Percentiles rank a stretch among this genome's conserved stretches.
Conservation (phyloP, 2,113 vertebrate species). For the Nestor notabilis region DNA sequence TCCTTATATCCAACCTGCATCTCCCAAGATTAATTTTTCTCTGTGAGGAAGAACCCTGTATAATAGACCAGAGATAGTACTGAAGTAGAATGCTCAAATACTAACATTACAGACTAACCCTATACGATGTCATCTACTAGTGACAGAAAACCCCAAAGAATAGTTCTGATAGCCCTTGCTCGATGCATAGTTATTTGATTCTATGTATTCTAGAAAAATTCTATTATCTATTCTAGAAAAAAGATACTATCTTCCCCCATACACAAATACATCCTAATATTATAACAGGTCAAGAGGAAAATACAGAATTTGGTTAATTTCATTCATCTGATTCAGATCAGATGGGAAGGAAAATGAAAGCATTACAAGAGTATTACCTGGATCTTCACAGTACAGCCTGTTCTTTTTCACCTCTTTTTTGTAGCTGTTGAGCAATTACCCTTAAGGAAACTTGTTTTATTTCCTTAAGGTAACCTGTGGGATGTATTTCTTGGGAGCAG, state of each 20-base stretch:
- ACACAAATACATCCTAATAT: background rate
- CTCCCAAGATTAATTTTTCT: background rate
- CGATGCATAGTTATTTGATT: background rate
- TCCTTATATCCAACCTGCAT: background rate
- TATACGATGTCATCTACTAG: background rate
- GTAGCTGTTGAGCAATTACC: background rate
- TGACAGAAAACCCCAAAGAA: background rate
- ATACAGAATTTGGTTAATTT: background rate
- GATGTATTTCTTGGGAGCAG: background rate
- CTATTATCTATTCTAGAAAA: no score
- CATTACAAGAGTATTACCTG: rapidly evolving
- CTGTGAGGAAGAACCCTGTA: background rate
- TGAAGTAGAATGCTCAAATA: background rate
- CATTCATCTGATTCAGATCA: background rate
- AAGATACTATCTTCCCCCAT: background rate
- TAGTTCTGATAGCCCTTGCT: background rate
- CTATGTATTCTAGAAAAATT: no score
- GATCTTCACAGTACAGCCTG: background rate
- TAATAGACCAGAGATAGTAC: background rate
- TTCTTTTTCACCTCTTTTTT: background rate
- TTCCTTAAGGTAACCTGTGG: background rate
- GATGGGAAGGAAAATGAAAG: background rate
- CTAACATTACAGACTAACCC: rapidly evolving
- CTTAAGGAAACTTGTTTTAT: background rate
- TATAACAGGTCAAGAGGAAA: background rate